Evolutionary conservation across 1,140 invertebrate species (phyloP).

Genomic region (Drosophila ironensis): DNA sequence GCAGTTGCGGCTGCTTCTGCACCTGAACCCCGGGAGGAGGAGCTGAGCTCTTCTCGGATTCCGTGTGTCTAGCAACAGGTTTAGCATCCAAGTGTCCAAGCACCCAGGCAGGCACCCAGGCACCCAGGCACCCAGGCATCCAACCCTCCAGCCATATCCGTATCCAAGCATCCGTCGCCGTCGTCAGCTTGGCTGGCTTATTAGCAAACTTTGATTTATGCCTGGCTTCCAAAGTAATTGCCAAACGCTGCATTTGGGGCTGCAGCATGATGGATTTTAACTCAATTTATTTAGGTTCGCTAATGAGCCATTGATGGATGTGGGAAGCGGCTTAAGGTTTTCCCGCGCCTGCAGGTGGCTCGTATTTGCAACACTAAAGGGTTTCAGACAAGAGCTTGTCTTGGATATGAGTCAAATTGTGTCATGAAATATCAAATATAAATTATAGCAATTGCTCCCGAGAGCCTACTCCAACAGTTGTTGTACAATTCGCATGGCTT

Average conservation of each 20-base stretch:
- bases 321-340: not conserved
- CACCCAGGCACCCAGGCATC: constrained; percentile 2
- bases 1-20: not conserved
- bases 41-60: constrained; percentile 17
- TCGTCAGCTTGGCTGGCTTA: constrained; percentile 45
- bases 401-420: too few species aligned
- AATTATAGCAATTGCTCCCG: not conserved
- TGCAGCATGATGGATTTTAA: constrained; percentile 21
- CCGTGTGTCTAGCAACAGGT: constrained; percentile 46
- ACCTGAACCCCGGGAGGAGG: constrained; percentile 18
- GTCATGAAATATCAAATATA: not conserved
- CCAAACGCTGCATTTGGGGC: constrained; percentile 28
- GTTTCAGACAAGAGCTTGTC: too few species aligned
- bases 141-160: constrained; percentile 13
- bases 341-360: not conserved
- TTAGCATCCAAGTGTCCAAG: constrained; percentile 18
- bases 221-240: constrained; percentile 49
- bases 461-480: not conserved
- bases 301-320: constrained; percentile 21
- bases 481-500: not conserved
- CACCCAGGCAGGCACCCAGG: too few species aligned
- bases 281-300: constrained; percentile 23
- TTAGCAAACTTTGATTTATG: constrained; percentile 65
- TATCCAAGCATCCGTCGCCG: constrained; percentile 1
- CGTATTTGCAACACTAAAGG: too few species aligned